Percentiles rank a stretch among this genome's conserved stretches.
Evolutionary conservation across 2,797 vertebrate species (phyloP).

Genomic region (Halcyon smyrnensis): DNA sequence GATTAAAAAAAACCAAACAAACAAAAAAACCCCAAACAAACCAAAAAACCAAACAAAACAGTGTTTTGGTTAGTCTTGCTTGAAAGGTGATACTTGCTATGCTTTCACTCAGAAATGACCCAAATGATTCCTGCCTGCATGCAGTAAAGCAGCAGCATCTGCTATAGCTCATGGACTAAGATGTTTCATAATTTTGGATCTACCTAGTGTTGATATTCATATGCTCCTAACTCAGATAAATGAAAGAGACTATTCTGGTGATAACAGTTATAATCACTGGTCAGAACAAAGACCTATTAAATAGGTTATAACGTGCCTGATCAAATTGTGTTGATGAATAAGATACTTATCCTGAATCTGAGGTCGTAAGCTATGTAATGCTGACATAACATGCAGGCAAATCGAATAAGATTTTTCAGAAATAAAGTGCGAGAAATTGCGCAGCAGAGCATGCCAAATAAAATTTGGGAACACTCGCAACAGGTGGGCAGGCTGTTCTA

Average conservation of each 20-base stretch:
- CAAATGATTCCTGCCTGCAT: not conserved
- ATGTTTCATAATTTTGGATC: not conserved
- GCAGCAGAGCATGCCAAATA: not conserved
- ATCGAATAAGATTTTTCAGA: not conserved
- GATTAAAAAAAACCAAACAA: not conserved
- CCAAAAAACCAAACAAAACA: not conserved
- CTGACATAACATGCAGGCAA: not conserved
- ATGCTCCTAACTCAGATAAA: not conserved
- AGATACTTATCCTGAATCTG: not conserved
- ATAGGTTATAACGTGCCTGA: not conserved
- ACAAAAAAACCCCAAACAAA: too few relatives aligned
- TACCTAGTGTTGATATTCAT: not conserved
- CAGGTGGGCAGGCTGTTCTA: conserved; percentile 13
- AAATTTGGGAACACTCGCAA: not conserved
- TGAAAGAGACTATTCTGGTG: not conserved
- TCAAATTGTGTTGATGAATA: not conserved
- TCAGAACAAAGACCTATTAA: not conserved
- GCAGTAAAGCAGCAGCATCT: not conserved
- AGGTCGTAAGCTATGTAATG: not conserved
- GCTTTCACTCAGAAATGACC: not conserved
- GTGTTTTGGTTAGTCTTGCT: not conserved
- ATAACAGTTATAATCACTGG: not conserved
- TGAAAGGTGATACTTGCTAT: not conserved
- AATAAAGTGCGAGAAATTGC: not conserved
- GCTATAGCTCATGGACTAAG: not conserved